Evolutionary conservation across 1,140 invertebrate genomes (phyloP).

Genomic region (Pectinophora gossypiella): DNA sequence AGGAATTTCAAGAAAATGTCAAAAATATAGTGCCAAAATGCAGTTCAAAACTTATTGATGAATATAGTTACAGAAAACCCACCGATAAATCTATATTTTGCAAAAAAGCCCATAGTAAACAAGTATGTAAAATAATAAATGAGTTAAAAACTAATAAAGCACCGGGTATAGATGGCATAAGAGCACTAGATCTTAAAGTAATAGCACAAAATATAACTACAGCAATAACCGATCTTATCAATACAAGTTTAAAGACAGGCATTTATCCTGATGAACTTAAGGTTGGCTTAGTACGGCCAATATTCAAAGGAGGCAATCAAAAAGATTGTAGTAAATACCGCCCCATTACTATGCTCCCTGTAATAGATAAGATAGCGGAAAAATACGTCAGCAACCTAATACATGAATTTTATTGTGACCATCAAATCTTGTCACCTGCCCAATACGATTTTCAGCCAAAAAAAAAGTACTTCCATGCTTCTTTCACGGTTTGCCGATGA

Average conservation of each 20-base stretch:
- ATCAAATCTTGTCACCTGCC: not conserved
- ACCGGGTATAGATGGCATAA: not conserved
- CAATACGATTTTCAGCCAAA: constrained; percentile 1
- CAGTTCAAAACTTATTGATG: not conserved
- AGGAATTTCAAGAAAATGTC: not conserved
- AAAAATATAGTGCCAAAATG: not conserved
- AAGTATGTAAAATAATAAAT: not conserved
- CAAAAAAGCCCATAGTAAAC: not conserved
- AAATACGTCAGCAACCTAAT: not conserved
- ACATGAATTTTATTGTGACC: not conserved
- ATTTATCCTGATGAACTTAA: not conserved
- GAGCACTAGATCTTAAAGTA: not conserved
- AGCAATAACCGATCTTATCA: not conserved
- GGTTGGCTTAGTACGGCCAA: not conserved
- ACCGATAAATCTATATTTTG: not conserved
- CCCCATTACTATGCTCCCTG: not conserved
- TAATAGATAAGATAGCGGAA: not conserved
- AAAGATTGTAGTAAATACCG: not conserved
- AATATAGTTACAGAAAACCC: not conserved
- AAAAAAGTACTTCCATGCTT: not conserved
- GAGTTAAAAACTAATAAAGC: not conserved
- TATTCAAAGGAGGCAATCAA: not conserved
- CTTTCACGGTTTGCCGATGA: not conserved
- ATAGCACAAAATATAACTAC: not conserved
- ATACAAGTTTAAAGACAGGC: not conserved